phyloP scores from a whole-genome alignment of 2,888 invertebrate genomes.

The Drosophila colorata region DNA sequence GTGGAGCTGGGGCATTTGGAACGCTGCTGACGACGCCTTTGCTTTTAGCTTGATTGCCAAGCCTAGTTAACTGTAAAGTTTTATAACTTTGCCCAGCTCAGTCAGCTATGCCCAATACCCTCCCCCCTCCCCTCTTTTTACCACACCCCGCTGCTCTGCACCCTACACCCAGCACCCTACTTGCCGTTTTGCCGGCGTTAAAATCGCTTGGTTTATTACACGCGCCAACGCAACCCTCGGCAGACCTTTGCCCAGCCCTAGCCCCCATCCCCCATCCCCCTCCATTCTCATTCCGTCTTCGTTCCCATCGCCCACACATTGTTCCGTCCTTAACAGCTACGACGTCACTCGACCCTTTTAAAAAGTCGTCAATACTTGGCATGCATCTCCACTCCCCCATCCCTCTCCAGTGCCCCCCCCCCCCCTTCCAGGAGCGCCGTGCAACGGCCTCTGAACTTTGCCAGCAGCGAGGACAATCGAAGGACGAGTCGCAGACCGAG shows the following conservation, averaged over 20 bases:
- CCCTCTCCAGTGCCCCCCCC: neutral
- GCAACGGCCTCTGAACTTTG: conserved; percentile 71
- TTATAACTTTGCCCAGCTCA: conserved; percentile 74
- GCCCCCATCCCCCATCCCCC: neutral
- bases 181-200: conserved; percentile 59
- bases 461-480: conserved; percentile 22
- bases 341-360: conserved; percentile 76
- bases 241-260: conserved; percentile 17
- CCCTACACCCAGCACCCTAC: conserved; percentile 19
- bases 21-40: conserved; percentile 74
- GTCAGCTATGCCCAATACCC: no score
- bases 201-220: conserved; percentile 81
- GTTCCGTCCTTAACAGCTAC: conserved; percentile 55
- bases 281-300: neutral
- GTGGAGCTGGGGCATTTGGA: conserved; percentile 38
- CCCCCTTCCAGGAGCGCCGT: conserved; percentile 37
- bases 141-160: conserved; percentile 3
- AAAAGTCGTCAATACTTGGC: conserved; percentile 79
- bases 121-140: no score
- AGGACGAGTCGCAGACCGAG: conserved; percentile 47
- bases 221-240: conserved; percentile 61
- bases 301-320: conserved; percentile 16
- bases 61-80: conserved; percentile 83
- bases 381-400: conserved; percentile 25
- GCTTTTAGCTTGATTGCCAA: conserved; percentile 83